Evolutionary conservation across 2,797 vertebrate species (phyloP).

Genomic region (Poecile montanus): DNA sequence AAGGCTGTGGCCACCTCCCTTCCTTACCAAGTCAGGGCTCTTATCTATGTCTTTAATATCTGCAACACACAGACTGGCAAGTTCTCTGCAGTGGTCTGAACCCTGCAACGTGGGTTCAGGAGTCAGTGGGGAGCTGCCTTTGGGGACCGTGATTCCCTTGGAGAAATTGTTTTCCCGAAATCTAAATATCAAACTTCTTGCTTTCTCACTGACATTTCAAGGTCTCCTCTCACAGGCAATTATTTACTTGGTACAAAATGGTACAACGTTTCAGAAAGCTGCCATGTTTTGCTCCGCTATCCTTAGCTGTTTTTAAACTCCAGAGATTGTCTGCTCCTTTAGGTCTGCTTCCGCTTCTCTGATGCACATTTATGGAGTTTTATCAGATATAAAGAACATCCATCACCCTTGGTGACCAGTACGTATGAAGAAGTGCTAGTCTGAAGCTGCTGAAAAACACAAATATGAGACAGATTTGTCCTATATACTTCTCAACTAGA

Average conservation of each 20-base stretch:
- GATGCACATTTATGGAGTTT: background rate
- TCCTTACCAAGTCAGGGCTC: background rate
- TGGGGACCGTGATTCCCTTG: background rate
- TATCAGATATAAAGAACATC: background rate
- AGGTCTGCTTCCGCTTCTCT: background rate
- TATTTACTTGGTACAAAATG: background rate
- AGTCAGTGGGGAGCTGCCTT: background rate
- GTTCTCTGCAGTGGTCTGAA: background rate
- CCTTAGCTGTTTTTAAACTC: background rate
- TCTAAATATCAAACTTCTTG: background rate
- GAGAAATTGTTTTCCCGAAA: background rate
- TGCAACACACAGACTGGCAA: background rate
- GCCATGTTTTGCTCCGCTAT: background rate
- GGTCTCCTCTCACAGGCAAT: background rate
- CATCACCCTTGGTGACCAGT: constrained; percentile 1
- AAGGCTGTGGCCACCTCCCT: background rate
- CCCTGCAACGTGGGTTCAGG: rapidly evolving
- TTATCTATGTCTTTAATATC: background rate
- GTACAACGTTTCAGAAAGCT: background rate
- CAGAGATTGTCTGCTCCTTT: background rate
- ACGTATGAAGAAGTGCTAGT: background rate
- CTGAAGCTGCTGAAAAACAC: background rate
- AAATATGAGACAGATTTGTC: background rate
- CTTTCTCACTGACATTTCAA: background rate
- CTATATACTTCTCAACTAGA: background rate